Base-by-base conservation (phyloP, 2,797 vertebrate genomes). In the Chrosomus eos region DNA sequence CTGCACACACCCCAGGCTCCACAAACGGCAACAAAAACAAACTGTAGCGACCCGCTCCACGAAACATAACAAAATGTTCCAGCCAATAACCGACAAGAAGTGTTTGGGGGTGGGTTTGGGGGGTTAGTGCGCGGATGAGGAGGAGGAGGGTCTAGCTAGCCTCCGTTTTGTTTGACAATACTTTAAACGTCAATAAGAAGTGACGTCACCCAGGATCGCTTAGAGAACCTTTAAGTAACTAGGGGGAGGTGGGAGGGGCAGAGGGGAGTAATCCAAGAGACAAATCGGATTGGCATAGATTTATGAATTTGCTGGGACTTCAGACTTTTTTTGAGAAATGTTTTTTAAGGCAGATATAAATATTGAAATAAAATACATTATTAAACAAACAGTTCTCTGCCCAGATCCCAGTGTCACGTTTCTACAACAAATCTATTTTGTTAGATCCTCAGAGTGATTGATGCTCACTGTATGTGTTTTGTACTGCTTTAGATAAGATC, bases 351-450 rank as follows among this genome's bases (percentile, higher is more conserved):
- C 55, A 72, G 18, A 31, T 58, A 58, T 62, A 53, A 80, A 80
- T 85, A 77, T 73, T 81, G 45, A 68, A 40, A 82, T 62, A 55
- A 68, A 81, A 84, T 36, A 10, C 8, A 9, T 55, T 55, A 23
- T 23, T 55, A 55, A 87, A 80, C 51, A 70, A 11, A 53, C 26
- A 62, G 51, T 33, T 36, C 33, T 45, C 31, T 58, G 60, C 78
- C 68, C 60, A 82, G 21, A 75, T 80, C 26, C 11, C 21, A 58
- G 33, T 26, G 26, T 60, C 10, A 21, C 0, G 1, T 31, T 76
- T 70, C 3, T 18, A 58, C 19, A 70, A 58, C 14, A n/a, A 48
- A 23, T 3, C 53, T 23, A 40, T 60, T 81, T 40, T 23, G 18
- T 60, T 60, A 81, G 26, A 62, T 72, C 7, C 53, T 58, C 36